Evolutionary conservation across 2,113 vertebrate genomes (phyloP), one percentile per base, ranked within the genome.

Genomic region (Ardeotis arabs): DNA sequence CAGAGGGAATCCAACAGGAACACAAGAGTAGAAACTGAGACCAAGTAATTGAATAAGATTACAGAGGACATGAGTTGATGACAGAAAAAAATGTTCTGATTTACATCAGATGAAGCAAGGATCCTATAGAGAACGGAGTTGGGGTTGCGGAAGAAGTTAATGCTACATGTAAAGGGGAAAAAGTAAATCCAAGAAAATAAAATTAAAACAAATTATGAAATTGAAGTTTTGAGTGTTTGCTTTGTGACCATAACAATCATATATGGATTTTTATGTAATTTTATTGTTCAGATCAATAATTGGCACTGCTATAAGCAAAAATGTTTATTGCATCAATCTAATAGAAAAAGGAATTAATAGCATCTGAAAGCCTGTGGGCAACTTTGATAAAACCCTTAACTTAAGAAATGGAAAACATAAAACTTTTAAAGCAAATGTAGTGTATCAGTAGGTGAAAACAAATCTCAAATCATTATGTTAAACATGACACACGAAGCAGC

Each of bases 101-200:
- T 69, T 49, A 84, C 31, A 33, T 0, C 21, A 45, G 31, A 77
- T 29, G 24, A 82, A 62, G 52, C 31, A 95, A 76, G 9, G 12
- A 64, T n/a, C 5, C 6, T 47, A 58, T 0, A 50, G 14, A 45
- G 39, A 64, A 39, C 0, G 52, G 7, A 67, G 37, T 35, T 18
- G 45, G 3, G 5, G 16, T 7, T 50, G 19, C 3, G 3, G 24
- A 47, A 63, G 23, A 31, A 53, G 24, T 70, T 22, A 74, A 10
- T n/a, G 6, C 24, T 81, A 20, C 5, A 7, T 7, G 4, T 20
- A 53, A 14, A 33, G 1, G 5, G 4, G 1, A 7, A 59, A 72
- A 73, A 58, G 29, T 21, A 47, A 86, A 87, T 28, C 10, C 37
- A 73, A 75, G 17, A 84, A 80, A 69, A 64, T 3, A 83, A 66